Evolutionary conservation across 2,797 vertebrate genomes (phyloP).

Genomic region (Anguilla marmorata): DNA sequence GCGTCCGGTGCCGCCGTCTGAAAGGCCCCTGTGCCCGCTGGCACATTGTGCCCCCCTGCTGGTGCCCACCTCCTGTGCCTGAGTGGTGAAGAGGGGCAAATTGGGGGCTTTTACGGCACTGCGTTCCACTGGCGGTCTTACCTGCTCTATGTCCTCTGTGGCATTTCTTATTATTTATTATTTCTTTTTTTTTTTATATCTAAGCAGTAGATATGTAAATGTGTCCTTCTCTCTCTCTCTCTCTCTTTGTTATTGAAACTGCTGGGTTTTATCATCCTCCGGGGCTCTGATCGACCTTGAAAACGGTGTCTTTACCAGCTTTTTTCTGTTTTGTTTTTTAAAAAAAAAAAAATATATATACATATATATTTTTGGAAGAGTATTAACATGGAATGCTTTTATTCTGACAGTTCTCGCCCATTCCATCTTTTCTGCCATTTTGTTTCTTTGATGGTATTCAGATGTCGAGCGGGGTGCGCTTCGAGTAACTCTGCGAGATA

Average conservation of each 20-base stretch:
- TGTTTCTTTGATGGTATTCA: not conserved
- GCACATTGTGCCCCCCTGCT: slow-evolving; percentile 27
- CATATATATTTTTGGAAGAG: not conserved
- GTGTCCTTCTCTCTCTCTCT: slow-evolving; percentile 34
- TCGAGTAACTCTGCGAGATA: not conserved
- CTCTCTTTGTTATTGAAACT: slow-evolving; percentile 30
- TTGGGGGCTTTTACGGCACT: slow-evolving; percentile 33
- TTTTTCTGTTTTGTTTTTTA: not conserved
- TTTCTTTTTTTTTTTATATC: slow-evolving; percentile 44
- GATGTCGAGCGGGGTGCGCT: not conserved
- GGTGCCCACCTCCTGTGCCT: slow-evolving; percentile 23
- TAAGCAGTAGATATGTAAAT: slow-evolving; percentile 35
- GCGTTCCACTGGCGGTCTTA: slow-evolving; percentile 18
- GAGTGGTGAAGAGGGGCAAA: not conserved
- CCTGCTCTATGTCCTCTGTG: slow-evolving; percentile 1
- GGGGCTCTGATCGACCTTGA: slow-evolving; percentile 14
- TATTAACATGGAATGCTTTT: slow-evolving; percentile 21
- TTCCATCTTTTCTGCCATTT: slow-evolving; percentile 22
- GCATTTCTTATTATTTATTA: slow-evolving; percentile 28
- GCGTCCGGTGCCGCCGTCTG: slow-evolving; percentile 12
- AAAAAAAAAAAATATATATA: too few relatives aligned
- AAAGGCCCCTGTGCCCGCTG: slow-evolving; percentile 27
- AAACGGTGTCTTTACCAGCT: slow-evolving; percentile 19
- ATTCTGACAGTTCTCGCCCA: slow-evolving; percentile 19
- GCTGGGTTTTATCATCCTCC: not conserved